Conservation (phyloP, 2,888 invertebrate species). For the Sympetrum striolatum region DNA sequence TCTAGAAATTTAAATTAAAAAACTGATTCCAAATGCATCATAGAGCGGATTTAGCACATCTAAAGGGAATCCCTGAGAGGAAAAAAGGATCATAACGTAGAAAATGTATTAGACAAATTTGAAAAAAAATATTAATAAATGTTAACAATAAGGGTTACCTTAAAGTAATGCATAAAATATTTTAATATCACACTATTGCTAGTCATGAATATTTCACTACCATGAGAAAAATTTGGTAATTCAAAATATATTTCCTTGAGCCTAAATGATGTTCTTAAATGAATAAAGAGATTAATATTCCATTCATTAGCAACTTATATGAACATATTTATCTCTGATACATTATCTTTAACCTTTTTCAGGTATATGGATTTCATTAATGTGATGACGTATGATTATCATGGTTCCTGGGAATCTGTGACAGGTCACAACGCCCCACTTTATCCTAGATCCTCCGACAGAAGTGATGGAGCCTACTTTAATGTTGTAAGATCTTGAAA, state of each 20-base stretch:
- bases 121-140: no score
- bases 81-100: no score
- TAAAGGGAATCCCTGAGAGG: no score
- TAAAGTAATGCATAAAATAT: no score
- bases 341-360: conserved; percentile 13
- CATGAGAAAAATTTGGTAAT: not conserved
- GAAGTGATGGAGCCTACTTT: conserved; percentile 35
- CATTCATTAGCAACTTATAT: not conserved
- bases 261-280: not conserved
- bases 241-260: not conserved
- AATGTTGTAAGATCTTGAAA: not conserved
- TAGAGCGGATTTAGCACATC: no score
- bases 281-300: not conserved
- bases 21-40: no score
- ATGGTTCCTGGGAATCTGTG: conserved; percentile 70
- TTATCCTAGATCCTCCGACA: conserved; percentile 57
- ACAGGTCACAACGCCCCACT: conserved; percentile 75
- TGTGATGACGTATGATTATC: conserved; percentile 78
- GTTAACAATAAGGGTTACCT: no score
- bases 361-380: conserved; percentile 71
- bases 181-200: no score
- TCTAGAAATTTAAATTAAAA: conserved; percentile 51
- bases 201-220: not conserved
- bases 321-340: no score
- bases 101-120: no score